These are phyloP conservation scores for Myocastor coypus DNA, from an alignment of 2,113 vertebrate genomes.

Conservation along the genomic window DNA sequence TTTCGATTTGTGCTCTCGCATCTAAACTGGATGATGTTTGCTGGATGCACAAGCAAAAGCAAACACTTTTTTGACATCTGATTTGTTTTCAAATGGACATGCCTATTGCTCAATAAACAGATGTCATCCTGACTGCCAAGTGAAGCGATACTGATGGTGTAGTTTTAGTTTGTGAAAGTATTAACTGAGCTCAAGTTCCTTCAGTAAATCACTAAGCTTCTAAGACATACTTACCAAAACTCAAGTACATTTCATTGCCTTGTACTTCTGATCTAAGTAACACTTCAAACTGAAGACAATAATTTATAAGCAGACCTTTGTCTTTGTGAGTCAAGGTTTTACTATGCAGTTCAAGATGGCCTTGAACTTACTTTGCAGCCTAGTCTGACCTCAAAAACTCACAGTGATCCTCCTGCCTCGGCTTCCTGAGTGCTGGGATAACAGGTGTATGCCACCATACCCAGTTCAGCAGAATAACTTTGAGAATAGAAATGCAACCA, in stretches of 20 bases:
- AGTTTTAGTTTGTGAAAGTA: constrained; percentile 7
- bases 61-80: background rate
- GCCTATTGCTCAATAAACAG: background rate
- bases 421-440: background rate
- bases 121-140: background rate
- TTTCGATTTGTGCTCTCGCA: background rate
- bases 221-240: background rate
- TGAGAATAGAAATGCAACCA: constrained; percentile 27
- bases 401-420: background rate
- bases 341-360: background rate
- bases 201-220: constrained; percentile 37
- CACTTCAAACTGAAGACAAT: constrained; percentile 13
- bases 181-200: background rate
- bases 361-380: background rate
- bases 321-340: background rate
- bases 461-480: background rate
- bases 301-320: background rate
- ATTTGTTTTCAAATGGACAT: background rate
- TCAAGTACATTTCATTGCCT: background rate
- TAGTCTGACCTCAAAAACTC: background rate
- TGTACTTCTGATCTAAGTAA: background rate
- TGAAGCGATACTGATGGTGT: background rate
- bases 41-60: background rate
- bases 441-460: background rate
- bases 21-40: constrained; percentile 12